Base-by-base conservation (phyloP, 2,888 invertebrate genomes). In the Fragum sueziense region DNA sequence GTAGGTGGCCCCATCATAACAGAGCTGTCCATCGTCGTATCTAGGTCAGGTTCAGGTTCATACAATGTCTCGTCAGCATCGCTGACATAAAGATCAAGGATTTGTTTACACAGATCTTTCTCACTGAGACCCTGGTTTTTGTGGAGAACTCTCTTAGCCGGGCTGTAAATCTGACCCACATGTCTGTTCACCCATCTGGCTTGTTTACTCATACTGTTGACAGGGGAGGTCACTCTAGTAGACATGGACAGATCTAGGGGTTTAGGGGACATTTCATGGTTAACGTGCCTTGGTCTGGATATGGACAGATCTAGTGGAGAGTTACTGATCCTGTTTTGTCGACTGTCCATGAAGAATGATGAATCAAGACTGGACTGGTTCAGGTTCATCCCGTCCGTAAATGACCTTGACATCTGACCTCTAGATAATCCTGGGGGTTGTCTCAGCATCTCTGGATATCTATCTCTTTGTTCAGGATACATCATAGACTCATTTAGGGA, bases 61-160 rank as follows among this genome's bases (percentile, higher is more conserved):
- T 71, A 82, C 1, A 71, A 79, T n/a, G 82, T 82, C 31, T 86
- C 86, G 14, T 83, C 82, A 11, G 80, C 85, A 37, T 87, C 87
- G 75, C 86, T 85, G n/a, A 86, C 85, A 76, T 87, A 87, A 33
- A 85, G 77, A 34, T 86, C 85, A 17, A 87, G 76, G 52, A 87
- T 87, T 69, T 86, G 82, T 37, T 84, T 75, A 84, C 87, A 87
- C 57, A 87, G 68, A 61, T 86, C 87, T 11, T 69, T 78, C 33
- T 87, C 85, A 57, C 82, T 86, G 47, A 87, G 69, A 9, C 81
- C 82, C 14, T 68, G 65, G 33, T 82, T 85, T 57, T 86, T 82
- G 52, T 87, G 84, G 1, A 85, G 61, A 2, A 86, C 84, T 25
- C 77, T 31, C 25, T 80, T 82, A 20, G 84, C 84, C 22, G 84